Evolutionary conservation across 2,797 vertebrate species (phyloP), one percentile per base, ranked within the genome.

Genomic region (Myoxocephalus aenaeus): DNA sequence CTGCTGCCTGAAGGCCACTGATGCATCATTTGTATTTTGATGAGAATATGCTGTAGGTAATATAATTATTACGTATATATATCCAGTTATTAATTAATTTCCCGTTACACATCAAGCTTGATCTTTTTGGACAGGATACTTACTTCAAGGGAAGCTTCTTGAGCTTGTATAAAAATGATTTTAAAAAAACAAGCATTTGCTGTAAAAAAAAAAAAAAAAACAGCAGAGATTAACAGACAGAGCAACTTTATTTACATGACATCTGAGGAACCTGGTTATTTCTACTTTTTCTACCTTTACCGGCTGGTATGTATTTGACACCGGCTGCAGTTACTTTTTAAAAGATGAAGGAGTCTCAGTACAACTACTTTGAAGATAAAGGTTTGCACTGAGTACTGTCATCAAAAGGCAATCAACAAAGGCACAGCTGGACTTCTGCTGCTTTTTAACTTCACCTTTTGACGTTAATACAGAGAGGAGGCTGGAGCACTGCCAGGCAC

Each of bases 351-450:
- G 79, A 64, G 65, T 80, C 57, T 56, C 5, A 25, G 22, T 71
- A 29, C 25, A 53, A 75, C 66, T 63, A 53, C 86, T 90, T 90
- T 90, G 76, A 89, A 89, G 89, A 90, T 90, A 81, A 90, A 85
- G 74, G 70, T 73, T 75, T 86, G 77, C 67, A 67, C 38, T 76
- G 70, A 81, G 67, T 59, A 57, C 54, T 75, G 86, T 82, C 84
- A 88, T 90, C 82, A 87, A 80, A 79, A 86, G 81, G 73, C 70
- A 82, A 89, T 92, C 89, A 90, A 81, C 80, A 89, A 87, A 88
- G 82, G 88, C 87, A 82, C 90, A 92, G 85, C 84, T 86, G 84
- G 91, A 87, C 76, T 34, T 73, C 78, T 80, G 77, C 82, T 68
- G 82, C 83, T 73, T 91, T 85, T 88, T 74, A 87, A 80, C 70